Evolutionary conservation across 2,888 invertebrate species (phyloP).

Genomic region (Nemurella pictetii): DNA sequence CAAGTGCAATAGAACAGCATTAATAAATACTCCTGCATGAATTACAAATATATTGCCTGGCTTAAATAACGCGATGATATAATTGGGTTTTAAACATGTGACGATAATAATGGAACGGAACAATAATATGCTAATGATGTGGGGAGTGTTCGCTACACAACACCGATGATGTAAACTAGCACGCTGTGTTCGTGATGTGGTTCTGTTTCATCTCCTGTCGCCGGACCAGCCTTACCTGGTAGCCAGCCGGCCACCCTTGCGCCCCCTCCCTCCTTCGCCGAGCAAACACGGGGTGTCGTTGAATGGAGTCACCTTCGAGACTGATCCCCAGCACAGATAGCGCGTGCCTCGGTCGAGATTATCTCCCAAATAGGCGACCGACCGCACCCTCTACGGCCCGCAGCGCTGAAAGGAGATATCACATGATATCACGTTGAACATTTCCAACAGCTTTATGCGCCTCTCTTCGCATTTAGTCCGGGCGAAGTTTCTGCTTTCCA

Average conservation of each 20-base stretch:
- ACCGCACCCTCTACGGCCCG: not conserved
- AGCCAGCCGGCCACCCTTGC: not conserved
- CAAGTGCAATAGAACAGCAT: not conserved
- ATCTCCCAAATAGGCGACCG: not conserved
- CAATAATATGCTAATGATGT: no score
- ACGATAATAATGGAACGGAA: no score
- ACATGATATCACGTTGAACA: no score
- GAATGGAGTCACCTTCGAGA: not conserved
- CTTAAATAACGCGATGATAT: not conserved
- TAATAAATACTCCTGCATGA: not conserved
- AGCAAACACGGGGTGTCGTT: not conserved
- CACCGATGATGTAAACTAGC: no score
- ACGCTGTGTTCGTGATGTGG: no score
- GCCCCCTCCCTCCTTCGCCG: not conserved
- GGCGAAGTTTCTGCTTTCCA: not conserved
- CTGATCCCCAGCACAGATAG: not conserved
- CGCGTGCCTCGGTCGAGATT: not conserved
- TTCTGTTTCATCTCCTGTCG: no score
- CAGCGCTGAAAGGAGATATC: not conserved
- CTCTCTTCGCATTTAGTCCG: not conserved
- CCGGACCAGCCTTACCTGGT: no score
- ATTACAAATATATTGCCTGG: not conserved
- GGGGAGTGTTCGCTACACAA: no score
- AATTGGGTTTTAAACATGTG: not conserved
- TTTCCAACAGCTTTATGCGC: not conserved